Evolutionary conservation across 2,888 invertebrate species (phyloP).

Genomic region (Plagodis dolabraria): DNA sequence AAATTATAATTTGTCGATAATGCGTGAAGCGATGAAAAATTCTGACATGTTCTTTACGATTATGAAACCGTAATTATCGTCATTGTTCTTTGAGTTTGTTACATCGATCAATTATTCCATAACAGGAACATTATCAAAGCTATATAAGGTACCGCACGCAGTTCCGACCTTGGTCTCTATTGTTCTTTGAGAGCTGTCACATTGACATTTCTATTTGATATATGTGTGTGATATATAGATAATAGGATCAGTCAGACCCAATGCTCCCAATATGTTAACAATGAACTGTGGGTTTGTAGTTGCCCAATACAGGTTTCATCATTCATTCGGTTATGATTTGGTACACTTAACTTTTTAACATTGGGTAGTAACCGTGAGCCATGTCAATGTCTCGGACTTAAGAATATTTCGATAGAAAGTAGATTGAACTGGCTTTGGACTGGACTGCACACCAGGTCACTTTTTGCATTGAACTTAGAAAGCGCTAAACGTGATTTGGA

Average conservation of each 20-base stretch:
- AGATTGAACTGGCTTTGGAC: conserved; percentile 47
- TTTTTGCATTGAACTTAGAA: conserved; percentile 56
- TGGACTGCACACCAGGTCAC: conserved; percentile 57
- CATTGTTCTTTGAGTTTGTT: conserved; percentile 14
- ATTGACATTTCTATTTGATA: conserved; percentile 54
- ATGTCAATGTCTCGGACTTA: conserved; percentile 9
- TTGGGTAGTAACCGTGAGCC: not conserved
- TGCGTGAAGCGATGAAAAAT: conserved; percentile 15
- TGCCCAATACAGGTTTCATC: conserved; percentile 67
- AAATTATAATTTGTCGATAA: not conserved
- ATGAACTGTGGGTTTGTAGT: conserved; percentile 70
- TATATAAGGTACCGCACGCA: conserved; percentile 14
- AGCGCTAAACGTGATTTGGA: conserved; percentile 56
- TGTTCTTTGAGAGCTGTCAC: conserved; percentile 39
- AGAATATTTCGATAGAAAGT: conserved; percentile 52
- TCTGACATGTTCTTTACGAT: conserved; percentile 20
- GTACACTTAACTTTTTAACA: not conserved
- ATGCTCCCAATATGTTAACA: conserved; percentile 65
- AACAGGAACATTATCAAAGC: conserved; percentile 19
- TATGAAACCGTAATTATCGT: conserved; percentile 17
- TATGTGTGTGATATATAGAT: conserved; percentile 54
- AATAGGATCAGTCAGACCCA: conserved; percentile 62
- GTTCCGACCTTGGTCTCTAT: conserved; percentile 31
- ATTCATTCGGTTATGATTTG: conserved; percentile 36
- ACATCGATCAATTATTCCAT: conserved; percentile 28